Percentiles rank a stretch among this genome's conserved stretches.
phyloP scores from a whole-genome alignment of 2,797 vertebrate genomes.

The Pangasius macronema region DNA sequence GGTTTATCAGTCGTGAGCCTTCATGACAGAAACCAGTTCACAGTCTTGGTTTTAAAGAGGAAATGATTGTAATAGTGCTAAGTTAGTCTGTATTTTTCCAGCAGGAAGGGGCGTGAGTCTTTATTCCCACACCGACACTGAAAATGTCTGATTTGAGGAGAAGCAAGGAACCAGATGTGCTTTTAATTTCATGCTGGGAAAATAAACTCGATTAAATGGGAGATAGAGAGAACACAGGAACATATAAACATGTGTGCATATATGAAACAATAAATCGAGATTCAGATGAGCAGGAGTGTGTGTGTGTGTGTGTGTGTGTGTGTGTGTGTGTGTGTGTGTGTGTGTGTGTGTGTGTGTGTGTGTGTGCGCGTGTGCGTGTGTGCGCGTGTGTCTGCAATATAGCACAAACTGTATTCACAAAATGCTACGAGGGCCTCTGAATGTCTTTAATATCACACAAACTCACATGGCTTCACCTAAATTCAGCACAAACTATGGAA shows the following conservation, averaged over 20 bases:
- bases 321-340: conserved; percentile 19
- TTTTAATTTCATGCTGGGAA: conserved; percentile 42
- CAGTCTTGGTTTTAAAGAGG: conserved; percentile 13
- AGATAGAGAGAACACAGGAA: conserved; percentile 31
- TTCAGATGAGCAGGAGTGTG: not conserved
- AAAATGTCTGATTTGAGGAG: conserved; percentile 31
- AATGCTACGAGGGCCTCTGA: conserved; percentile 14
- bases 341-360: conserved; percentile 2
- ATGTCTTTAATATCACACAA: conserved; percentile 40
- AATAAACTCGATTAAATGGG: conserved; percentile 20
- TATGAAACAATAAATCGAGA: conserved; percentile 1
- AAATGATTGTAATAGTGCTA: conserved; percentile 23
- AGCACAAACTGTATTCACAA: not conserved
- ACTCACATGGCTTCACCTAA: conserved; percentile 33
- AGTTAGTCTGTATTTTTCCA: not conserved
- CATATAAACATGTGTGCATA: conserved; percentile 13
- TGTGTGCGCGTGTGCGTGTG: conserved; percentile 14
- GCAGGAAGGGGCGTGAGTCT: conserved; percentile 17
- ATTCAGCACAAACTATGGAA: conserved; percentile 42
- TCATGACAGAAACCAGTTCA: not conserved
- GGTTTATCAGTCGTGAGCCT: not conserved
- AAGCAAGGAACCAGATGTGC: conserved; percentile 44
- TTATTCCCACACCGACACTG: conserved; percentile 9
- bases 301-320: conserved; percentile 19
- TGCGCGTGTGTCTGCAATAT: not conserved